These are phyloP conservation scores for Tanytarsus gracilentus DNA, from an alignment of 2,888 invertebrate genomes.

Conservation along the genomic window DNA sequence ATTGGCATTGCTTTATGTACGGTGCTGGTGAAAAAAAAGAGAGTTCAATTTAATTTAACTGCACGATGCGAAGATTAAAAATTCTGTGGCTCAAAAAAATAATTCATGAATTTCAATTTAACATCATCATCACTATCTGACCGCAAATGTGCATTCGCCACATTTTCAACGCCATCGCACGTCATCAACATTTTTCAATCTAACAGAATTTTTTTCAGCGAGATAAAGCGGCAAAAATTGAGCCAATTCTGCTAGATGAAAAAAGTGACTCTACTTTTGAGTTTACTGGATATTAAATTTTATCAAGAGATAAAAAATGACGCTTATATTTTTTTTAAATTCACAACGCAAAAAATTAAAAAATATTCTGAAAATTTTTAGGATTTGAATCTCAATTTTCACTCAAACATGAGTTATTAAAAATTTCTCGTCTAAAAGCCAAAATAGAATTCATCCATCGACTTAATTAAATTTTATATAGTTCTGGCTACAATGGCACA, in stretches of 20 bases:
- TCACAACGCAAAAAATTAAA: too few species aligned
- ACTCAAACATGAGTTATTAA: too few species aligned
- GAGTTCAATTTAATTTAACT: background rate
- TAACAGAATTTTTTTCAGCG: background rate
- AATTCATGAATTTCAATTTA: conserved; percentile 19
- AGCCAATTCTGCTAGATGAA: background rate
- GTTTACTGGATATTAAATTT: too few species aligned
- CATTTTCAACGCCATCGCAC: background rate
- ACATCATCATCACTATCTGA: conserved; percentile 5
- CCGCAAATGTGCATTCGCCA: conserved; percentile 4
- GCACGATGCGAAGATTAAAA: background rate
- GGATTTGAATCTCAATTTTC: too few species aligned
- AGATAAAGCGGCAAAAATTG: background rate
- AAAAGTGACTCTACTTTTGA: background rate
- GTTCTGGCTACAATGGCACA: background rate
- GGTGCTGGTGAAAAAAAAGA: conserved; percentile 44
- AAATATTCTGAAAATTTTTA: too few species aligned
- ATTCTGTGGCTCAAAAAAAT: conserved; percentile 14
- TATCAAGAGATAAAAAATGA: too few species aligned
- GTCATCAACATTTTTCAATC: conserved; percentile 13
- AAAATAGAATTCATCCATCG: too few species aligned
- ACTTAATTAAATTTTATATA: too few species aligned
- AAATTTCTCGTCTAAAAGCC: too few species aligned
- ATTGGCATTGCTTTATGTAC: conserved; percentile 59
- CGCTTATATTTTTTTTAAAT: too few species aligned